phyloP scores from a whole-genome alignment of 2,888 invertebrate species.

The Rosalia funebris region DNA sequence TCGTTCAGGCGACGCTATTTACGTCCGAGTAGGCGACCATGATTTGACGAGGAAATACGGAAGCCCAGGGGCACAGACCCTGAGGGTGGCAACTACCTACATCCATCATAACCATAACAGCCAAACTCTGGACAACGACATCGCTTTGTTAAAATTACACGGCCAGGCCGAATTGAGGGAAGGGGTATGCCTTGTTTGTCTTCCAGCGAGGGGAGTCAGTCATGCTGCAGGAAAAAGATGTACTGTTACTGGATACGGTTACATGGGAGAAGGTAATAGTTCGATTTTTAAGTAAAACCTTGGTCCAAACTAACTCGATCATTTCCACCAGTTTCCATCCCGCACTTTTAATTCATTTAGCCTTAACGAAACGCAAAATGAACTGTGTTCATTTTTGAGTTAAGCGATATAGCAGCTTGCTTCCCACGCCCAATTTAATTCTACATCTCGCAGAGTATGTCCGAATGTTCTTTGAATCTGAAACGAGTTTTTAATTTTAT shows the following conservation, averaged over 20 bases:
- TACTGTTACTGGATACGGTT: slow-evolving; percentile 93
- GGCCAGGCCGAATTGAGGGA: slow-evolving; percentile 89
- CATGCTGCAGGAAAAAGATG: slow-evolving; percentile 91
- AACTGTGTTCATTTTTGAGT: no score
- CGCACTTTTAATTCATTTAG: no score
- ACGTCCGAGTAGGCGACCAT: slow-evolving; percentile 92
- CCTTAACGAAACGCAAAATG: no score
- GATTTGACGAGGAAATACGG: slow-evolving; percentile 91
- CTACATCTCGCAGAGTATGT: no score
- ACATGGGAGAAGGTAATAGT: slow-evolving; percentile 88
- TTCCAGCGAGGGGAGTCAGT: slow-evolving; percentile 88
- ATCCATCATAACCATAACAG: slow-evolving; percentile 97
- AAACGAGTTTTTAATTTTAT: no score
- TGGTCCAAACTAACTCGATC: no score
- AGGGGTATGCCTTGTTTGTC: slow-evolving; percentile 85
- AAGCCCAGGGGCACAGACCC: slow-evolving; percentile 89
- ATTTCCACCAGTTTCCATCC: no score
- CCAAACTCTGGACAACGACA: slow-evolving; percentile 93
- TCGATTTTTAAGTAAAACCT: slow-evolving; percentile 5
- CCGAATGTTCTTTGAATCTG: no score
- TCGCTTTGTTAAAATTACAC: slow-evolving; percentile 88
- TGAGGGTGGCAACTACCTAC: slow-evolving; percentile 91
- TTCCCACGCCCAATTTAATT: no score
- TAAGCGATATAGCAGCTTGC: no score
- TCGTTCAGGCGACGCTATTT: slow-evolving; percentile 92